Percentiles rank a stretch among this genome's conserved stretches.
phyloP scores from a whole-genome alignment of 92 coral and sea anemone species.

The Porites cylindrica region DNA sequence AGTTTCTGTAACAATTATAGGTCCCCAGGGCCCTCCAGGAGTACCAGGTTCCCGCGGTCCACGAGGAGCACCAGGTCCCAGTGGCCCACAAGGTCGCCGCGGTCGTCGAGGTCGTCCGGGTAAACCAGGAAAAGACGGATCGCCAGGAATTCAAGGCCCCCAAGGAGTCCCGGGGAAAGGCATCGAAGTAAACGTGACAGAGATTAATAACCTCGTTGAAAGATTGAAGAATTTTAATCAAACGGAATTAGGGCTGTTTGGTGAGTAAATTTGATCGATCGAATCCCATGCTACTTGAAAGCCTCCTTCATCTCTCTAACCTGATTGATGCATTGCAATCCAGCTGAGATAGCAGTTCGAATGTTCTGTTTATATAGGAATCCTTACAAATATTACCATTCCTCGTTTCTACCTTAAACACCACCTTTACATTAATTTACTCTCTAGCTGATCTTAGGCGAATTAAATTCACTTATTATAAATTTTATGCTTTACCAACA shows the following conservation, averaged over 20 bases:
- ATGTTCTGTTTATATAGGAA: no score
- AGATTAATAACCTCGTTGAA: conserved; percentile 1
- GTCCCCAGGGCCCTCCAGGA: conserved; percentile 5
- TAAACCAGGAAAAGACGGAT: conserved; percentile 49
- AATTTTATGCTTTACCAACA: neutral
- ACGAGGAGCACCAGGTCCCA: conserved; percentile 8
- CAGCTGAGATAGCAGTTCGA: no score
- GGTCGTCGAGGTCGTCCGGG: conserved; percentile 46
- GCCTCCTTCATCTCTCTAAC: no score
- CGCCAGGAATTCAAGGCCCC: conserved; percentile 35
- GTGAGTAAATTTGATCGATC: no score
- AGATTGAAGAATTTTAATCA: neutral
- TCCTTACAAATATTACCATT: no score
- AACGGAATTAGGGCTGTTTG: no score
- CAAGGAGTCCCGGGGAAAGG: conserved; percentile 3
- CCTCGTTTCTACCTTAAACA: no score
- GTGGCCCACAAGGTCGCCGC: conserved; percentile 20
- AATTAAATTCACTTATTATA: no score
- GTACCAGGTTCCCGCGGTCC: neutral
- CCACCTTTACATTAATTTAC: no score
- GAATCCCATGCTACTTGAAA: no score
- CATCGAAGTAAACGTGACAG: neutral
- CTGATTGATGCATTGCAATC: no score
- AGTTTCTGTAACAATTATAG: neutral
- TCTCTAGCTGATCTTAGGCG: no score